Conservation (phyloP, 2,797 vertebrate species). For the Acanthurus tractus region DNA sequence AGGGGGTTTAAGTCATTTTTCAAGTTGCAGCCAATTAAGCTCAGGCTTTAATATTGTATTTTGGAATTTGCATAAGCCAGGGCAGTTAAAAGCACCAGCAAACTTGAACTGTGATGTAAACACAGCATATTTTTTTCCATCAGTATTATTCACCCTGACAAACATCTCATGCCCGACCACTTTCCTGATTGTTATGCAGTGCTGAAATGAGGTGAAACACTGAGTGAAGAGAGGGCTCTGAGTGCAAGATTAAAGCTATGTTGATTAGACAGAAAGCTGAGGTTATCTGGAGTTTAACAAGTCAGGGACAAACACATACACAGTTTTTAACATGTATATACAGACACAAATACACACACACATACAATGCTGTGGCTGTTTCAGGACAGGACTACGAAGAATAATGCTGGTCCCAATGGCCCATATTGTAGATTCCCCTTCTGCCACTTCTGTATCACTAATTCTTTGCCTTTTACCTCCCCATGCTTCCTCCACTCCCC, state of each 20-base stretch:
- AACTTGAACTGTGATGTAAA: constrained; percentile 30
- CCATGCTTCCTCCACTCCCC: constrained; percentile 14
- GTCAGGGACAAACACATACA: constrained; percentile 23
- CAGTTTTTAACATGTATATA: constrained; percentile 1
- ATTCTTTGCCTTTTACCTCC: constrained; percentile 42
- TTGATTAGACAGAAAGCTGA: constrained; percentile 58
- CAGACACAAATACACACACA: constrained; percentile 2
- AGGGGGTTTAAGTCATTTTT: constrained; percentile 1
- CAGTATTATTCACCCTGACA: constrained; percentile 51
- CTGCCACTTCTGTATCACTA: constrained; percentile 40
- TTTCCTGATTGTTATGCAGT: constrained; percentile 34
- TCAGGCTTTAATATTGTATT: background rate
- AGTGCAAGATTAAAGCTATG: constrained; percentile 53
- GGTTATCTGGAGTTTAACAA: constrained; percentile 70
- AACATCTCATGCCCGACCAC: constrained; percentile 39
- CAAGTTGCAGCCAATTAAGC: constrained; percentile 11
- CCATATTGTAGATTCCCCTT: constrained; percentile 39
- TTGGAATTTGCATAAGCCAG: constrained; percentile 5
- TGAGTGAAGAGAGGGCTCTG: constrained; percentile 37
- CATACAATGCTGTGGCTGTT: constrained; percentile 20
- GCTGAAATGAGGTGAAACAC: constrained; percentile 56
- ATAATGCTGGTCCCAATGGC: constrained; percentile 32
- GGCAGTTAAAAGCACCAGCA: constrained; percentile 23
- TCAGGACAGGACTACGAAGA: constrained; percentile 57
- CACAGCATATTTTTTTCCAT: constrained; percentile 16